These are phyloP conservation scores for Sesamia inferens DNA, from an alignment of 2,888 invertebrate genomes.

Conservation along the genomic window DNA sequence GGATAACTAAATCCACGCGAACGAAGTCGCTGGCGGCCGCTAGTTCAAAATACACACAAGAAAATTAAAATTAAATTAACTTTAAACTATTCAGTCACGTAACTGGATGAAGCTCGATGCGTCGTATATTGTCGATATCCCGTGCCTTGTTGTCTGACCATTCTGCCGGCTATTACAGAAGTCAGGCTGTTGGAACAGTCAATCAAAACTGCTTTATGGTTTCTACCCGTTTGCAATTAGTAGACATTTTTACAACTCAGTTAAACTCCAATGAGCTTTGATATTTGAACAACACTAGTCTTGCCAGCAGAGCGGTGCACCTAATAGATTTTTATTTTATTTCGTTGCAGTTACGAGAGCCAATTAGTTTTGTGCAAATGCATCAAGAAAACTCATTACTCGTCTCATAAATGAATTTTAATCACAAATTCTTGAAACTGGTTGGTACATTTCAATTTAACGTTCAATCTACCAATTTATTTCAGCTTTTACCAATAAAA, in stretches of 20 bases:
- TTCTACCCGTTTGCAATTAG: slow-evolving; percentile 3
- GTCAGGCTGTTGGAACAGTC: too few relatives aligned
- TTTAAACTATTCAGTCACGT: too few relatives aligned
- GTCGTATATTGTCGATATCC: too few relatives aligned
- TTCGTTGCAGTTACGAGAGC: slow-evolving; percentile 80
- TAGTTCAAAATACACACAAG: too few relatives aligned
- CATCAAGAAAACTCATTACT: slow-evolving; percentile 82
- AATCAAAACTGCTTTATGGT: slow-evolving; percentile 22
- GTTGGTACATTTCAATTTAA: slow-evolving; percentile 10
- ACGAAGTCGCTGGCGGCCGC: too few relatives aligned
- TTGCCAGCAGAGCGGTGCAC: slow-evolving; percentile 72
- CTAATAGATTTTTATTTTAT: slow-evolving; percentile 84
- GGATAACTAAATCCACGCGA: too few relatives aligned
- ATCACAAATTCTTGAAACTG: slow-evolving; percentile 60
- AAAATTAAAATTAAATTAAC: too few relatives aligned
- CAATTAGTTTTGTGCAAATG: slow-evolving; percentile 85
- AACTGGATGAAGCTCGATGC: too few relatives aligned
- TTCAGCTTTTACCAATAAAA: not conserved
- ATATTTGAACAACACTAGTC: slow-evolving; percentile 68
- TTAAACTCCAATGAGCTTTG: slow-evolving; percentile 47
- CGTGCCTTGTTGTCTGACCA: too few relatives aligned
- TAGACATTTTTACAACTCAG: slow-evolving; percentile 36
- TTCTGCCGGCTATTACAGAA: too few relatives aligned
- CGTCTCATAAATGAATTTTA: slow-evolving; percentile 72
- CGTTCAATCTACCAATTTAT: not conserved